Evolutionary conservation across 1,140 invertebrate genomes (phyloP).

Genomic region (Zaprionus davidi): DNA sequence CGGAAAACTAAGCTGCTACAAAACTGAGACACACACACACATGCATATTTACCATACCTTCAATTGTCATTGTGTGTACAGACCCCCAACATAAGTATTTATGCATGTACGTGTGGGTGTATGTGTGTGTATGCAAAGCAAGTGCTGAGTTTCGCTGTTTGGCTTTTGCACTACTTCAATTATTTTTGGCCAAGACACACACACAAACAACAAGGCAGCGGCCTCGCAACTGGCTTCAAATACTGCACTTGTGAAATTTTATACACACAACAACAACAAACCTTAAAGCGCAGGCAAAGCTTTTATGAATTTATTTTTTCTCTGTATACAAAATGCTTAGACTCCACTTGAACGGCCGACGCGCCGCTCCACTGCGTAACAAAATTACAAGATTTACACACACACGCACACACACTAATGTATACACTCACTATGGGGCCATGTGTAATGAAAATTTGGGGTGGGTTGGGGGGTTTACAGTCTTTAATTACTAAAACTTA

Average conservation of each 20-base stretch:
- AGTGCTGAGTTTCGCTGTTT: constrained; percentile 44
- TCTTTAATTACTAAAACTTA: constrained; percentile 66
- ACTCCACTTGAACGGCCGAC: constrained; percentile 68
- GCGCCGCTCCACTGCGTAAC: constrained; percentile 75
- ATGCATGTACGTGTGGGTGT: not conserved
- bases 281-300: constrained; percentile 61
- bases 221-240: constrained; percentile 49
- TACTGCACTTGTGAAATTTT: constrained; percentile 67
- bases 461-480: constrained; percentile 9
- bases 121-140: constrained; percentile 29
- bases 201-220: constrained; percentile 23
- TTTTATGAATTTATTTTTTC: constrained; percentile 53
- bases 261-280: constrained; percentile 41
- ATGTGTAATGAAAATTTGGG: constrained; percentile 17
- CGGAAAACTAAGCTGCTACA: constrained; percentile 32
- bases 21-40: constrained; percentile 14
- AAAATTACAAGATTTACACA: constrained; percentile 66
- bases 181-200: constrained; percentile 36
- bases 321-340: constrained; percentile 54
- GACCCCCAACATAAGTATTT: not conserved
- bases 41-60: constrained; percentile 1
- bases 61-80: not conserved
- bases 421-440: constrained; percentile 12
- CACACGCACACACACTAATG: constrained; percentile 21
- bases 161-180: constrained; percentile 41